A percentile compares a stretch with the other conserved stretches of the same genome.
These are phyloP conservation scores for Thermophis baileyi DNA, from an alignment of 2,113 vertebrate species.

Conservation along the genomic window DNA sequence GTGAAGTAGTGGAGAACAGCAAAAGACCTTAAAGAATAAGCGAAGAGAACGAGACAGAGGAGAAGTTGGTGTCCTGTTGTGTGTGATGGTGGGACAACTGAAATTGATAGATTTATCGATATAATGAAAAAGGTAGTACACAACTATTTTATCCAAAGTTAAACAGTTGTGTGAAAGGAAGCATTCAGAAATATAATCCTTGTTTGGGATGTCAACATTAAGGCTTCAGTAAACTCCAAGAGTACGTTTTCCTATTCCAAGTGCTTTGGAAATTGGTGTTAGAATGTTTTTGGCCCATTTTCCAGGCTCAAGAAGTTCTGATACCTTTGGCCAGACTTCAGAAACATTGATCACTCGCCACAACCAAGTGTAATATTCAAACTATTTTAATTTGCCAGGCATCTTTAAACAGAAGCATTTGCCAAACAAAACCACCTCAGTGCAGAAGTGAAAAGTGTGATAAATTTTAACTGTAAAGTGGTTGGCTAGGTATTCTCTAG, in stretches of 20 bases:
- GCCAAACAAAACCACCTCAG: constrained; percentile 46
- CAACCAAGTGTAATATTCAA: constrained; percentile 50
- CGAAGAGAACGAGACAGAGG: not conserved
- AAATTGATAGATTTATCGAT: not conserved
- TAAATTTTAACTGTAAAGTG: constrained; percentile 34
- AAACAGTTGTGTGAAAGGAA: constrained; percentile 8
- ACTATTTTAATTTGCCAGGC: constrained; percentile 32
- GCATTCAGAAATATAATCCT: not conserved
- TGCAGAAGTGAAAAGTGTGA: constrained; percentile 40
- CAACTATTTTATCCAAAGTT: not conserved
- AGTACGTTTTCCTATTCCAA: constrained; percentile 28
- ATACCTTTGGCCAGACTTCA: constrained; percentile 21
- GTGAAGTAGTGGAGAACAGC: not conserved
- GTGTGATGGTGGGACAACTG: not conserved
- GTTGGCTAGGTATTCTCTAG: constrained; percentile 3
- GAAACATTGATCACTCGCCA: constrained; percentile 25
- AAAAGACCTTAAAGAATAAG: not conserved
- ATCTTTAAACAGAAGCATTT: constrained; percentile 49
- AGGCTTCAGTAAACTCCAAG: constrained; percentile 41
- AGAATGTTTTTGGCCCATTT: constrained; percentile 42
- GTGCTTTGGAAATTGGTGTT: constrained; percentile 38
- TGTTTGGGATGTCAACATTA: not conserved
- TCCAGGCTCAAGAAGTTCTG: constrained; percentile 42
- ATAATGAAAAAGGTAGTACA: not conserved
- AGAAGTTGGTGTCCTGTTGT: not conserved